These are phyloP conservation scores for Prostheceraeus crozeri DNA, from an alignment of 2,888 invertebrate species.

Conservation along the genomic window DNA sequence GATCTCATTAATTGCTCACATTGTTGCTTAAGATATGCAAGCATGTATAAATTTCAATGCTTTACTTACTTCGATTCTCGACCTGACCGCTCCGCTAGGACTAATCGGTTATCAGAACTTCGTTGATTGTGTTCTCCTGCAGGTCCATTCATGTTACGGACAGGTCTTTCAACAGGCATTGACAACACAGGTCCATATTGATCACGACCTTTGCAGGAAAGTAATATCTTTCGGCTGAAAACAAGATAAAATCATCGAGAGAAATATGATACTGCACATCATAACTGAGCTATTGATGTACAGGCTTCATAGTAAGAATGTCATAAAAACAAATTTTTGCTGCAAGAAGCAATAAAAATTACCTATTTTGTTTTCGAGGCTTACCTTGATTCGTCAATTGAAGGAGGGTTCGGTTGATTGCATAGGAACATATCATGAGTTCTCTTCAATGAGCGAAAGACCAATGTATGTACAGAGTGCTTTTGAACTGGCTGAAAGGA, in stretches of 20 bases:
- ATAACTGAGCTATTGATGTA: too few relatives aligned
- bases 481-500: conserved; percentile 66
- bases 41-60: too few relatives aligned
- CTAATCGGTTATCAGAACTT: conserved; percentile 3
- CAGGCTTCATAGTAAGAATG: too few relatives aligned
- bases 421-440: conserved; percentile 94
- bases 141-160: neutral
- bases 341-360: too few relatives aligned
- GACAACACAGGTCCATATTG: conserved; percentile 77
- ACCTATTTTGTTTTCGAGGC: too few relatives aligned
- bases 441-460: conserved; percentile 88
- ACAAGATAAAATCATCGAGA: conserved; percentile 37
- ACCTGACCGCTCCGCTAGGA: neutral
- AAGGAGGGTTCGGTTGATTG: conserved; percentile 75
- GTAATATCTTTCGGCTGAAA: conserved; percentile 64
- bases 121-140: neutral
- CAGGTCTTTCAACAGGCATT: conserved; percentile 61
- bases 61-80: conserved; percentile 14
- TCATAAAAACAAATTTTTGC: too few relatives aligned
- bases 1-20: too few relatives aligned
- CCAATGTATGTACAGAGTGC: conserved; percentile 90
- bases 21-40: too few relatives aligned
- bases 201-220: conserved; percentile 73
- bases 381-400: conserved; percentile 74
- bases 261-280: too few relatives aligned